Base-by-base conservation (phyloP, 2,797 vertebrate genomes). In the Chelonia mydas region DNA sequence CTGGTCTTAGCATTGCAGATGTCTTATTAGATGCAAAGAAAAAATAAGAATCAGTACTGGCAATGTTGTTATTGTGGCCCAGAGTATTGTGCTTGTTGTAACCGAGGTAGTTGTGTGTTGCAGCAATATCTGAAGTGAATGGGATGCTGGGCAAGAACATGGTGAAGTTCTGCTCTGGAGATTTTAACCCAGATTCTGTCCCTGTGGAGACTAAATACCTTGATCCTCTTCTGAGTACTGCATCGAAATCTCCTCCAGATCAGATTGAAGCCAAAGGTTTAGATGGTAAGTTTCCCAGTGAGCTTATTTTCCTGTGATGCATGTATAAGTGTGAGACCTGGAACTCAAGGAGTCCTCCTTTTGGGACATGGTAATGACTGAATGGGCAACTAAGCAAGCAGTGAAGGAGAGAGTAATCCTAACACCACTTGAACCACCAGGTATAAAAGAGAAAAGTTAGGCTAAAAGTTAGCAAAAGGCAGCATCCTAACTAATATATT, bases 111-210 rank as follows among this genome's bases (percentile, higher is more conserved):
- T 54, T 45, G 33, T 65, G 11, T 78, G 47, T 57, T 21, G 51
- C 98, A 99, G 99, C 98, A 1, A 97, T 99, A 88, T 96, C 94
- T 0, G 99, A 99, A 88, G 98, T 99, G 90, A 98, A 95, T 1
- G 97, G 98, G 37, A 98, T 98, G 93, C 94, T 99, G 95, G 98
- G 98, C 61, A 98, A 98, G 96, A 98, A 98, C 74, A 98, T 99
- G 98, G 94, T 96, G 10, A 98, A 98, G 65, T 99, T 99, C 97
- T 99, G 98, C 93, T 98, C 98, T 0, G 99, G 99, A 27, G 98
- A 98, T 65, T 95, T 98, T 28, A 95, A 96, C 90, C 97, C 98
- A 0, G 98, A 98, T 15, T 96, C 81, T 3, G 33, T 98, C 92
- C 97, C 98, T 2, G 49, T 49, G 4, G 97, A 97, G 17, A 98